Conservation (phyloP, 2,888 invertebrate genomes). For the Agriopis aurantiaria region DNA sequence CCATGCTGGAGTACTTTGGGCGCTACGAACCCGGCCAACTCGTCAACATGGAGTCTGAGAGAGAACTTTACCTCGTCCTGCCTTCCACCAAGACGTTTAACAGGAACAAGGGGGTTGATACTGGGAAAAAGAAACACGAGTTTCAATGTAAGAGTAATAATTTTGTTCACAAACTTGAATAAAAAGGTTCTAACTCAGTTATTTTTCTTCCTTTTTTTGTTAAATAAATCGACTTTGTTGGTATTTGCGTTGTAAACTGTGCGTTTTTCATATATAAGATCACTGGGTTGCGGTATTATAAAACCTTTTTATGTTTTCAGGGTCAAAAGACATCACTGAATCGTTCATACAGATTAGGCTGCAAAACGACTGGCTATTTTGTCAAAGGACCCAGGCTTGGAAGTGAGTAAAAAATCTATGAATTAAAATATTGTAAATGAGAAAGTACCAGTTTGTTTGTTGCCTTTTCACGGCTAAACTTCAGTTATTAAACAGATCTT, state of each 20-base stretch:
- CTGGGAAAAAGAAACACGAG: constrained; percentile 62
- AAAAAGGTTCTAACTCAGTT: too few species aligned
- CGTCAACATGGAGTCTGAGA: constrained; percentile 59
- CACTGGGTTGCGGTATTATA: too few species aligned
- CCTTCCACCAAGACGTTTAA: constrained; percentile 49
- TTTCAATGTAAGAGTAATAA: constrained; percentile 73
- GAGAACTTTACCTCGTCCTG: constrained; percentile 48
- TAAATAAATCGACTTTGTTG: background rate
- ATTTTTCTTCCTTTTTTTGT: background rate
- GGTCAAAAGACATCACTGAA: constrained; percentile 81
- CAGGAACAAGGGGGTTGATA: constrained; percentile 45
- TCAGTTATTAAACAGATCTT: too few species aligned
- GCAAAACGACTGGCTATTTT: constrained; percentile 81
- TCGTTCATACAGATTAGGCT: constrained; percentile 79
- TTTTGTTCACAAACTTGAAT: background rate
- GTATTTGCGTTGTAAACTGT: too few species aligned
- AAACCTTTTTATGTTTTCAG: constrained; percentile 56
- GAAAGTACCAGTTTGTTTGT: too few species aligned
- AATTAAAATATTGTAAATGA: background rate
- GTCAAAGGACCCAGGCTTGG: constrained; percentile 79
- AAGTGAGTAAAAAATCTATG: constrained; percentile 64
- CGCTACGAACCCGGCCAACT: constrained; percentile 66
- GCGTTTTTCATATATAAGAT: too few species aligned
- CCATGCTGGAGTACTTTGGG: constrained; percentile 67
- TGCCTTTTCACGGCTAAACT: too few species aligned